phyloP scores from a whole-genome alignment of 1,140 invertebrate genomes.

The Hestina assimilis region DNA sequence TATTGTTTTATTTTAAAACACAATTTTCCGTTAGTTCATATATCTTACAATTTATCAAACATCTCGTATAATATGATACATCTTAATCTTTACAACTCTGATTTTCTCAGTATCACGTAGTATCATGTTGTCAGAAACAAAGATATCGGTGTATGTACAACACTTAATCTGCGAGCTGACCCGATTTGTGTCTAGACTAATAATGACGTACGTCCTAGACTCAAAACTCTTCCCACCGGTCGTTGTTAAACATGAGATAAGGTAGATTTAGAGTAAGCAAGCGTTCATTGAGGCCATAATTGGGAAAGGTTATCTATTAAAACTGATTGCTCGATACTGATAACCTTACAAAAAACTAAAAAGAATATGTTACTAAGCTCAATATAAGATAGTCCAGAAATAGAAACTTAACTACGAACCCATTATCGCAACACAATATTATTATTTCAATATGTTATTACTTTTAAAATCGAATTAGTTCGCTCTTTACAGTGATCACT shows the following conservation, averaged over 20 bases:
- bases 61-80: neutral
- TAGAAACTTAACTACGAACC: no score
- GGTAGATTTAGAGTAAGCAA: slow-evolving; percentile 47
- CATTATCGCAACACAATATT: no score
- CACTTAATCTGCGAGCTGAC: slow-evolving; percentile 62
- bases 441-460: no score
- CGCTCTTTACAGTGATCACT: no score
- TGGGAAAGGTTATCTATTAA: neutral
- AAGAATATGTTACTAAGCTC: no score
- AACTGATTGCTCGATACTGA: neutral
- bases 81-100: slow-evolving; percentile 60
- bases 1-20: no score
- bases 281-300: slow-evolving; percentile 39
- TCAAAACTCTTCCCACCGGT: slow-evolving; percentile 47
- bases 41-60: neutral
- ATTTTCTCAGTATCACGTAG: slow-evolving; percentile 54
- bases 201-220: slow-evolving; percentile 68
- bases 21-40: no score
- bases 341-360: no score
- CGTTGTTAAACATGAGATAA: slow-evolving; percentile 63
- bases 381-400: no score
- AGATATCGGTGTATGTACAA: slow-evolving; percentile 54
- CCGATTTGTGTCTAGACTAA: slow-evolving; percentile 60
- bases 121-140: slow-evolving; percentile 48
- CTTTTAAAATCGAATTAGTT: no score